Conservation (phyloP, 2,797 vertebrate species). For the Emys orbicularis region DNA sequence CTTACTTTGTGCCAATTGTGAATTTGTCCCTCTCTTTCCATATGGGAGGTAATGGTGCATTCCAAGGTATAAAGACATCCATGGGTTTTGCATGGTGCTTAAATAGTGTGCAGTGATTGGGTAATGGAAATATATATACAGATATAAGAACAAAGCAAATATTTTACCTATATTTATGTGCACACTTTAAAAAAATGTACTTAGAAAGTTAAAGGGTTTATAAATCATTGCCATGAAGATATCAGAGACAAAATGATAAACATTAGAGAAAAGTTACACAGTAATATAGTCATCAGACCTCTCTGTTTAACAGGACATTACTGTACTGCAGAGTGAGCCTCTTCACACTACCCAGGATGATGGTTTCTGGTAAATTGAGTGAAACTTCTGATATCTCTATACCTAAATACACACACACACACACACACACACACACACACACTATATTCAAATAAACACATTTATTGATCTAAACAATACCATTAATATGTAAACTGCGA, state of each 20-base stretch:
- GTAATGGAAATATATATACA: not conserved
- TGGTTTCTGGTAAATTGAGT: not conserved
- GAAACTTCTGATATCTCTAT: not conserved
- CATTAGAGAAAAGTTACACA: not conserved
- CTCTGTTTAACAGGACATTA: not conserved
- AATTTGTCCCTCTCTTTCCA: not conserved
- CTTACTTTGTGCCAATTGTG: not conserved
- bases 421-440: no score
- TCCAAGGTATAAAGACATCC: not conserved
- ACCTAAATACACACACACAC: not conserved
- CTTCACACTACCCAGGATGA: not conserved
- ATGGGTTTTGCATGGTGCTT: not conserved
- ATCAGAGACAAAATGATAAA: not conserved
- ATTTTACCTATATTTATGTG: not conserved
- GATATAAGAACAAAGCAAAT: not conserved
- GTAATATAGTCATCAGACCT: not conserved
- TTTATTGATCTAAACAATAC: not conserved
- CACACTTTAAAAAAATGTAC: not conserved
- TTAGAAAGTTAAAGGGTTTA: not conserved
- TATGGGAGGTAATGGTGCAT: not conserved
- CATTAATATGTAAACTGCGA: not conserved
- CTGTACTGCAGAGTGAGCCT: not conserved
- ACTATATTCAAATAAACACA: not conserved
- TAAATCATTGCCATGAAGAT: not conserved
- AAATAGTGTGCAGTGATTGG: not conserved